These are phyloP conservation scores for Drosophila repleta DNA, from an alignment of 1,140 invertebrate genomes.

Conservation along the genomic window DNA sequence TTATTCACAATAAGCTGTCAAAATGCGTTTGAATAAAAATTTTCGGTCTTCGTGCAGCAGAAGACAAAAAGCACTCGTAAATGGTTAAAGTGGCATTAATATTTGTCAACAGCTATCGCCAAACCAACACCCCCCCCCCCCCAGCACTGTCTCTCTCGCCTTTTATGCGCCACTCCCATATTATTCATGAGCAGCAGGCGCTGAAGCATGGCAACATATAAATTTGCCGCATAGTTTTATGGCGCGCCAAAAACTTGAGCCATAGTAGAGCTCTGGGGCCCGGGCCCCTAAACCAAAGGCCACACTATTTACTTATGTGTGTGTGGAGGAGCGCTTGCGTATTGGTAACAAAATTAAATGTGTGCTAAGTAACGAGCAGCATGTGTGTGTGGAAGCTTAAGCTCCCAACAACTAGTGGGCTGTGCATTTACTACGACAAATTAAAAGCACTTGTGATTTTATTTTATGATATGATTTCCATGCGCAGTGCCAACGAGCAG, in stretches of 20 bases:
- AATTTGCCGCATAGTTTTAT: conserved; percentile 80
- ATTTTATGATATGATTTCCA: conserved; percentile 73
- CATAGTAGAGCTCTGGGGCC: conserved; percentile 10
- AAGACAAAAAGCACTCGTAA: conserved; percentile 1
- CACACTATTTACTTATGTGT: conserved; percentile 30
- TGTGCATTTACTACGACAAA: conserved; percentile 68
- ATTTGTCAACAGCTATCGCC: conserved; percentile 3
- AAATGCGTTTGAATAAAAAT: conserved; percentile 7
- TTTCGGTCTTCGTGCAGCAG: neutral
- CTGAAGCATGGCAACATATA: conserved; percentile 65
- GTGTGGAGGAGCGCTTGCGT: conserved; percentile 24
- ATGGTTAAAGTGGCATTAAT: conserved; percentile 26
- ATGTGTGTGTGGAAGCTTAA: conserved; percentile 9
- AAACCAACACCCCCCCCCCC: neutral
- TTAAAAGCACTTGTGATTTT: conserved; percentile 79
- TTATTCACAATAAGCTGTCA: conserved; percentile 5
- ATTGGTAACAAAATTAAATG: conserved; percentile 80
- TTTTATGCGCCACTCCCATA: conserved; percentile 17
- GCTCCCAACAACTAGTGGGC: conserved; percentile 22
- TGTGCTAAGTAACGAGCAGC: conserved; percentile 73
- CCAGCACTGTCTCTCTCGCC: neutral
- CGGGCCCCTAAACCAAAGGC: conserved; percentile 8
- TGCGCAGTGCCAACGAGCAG: conserved; percentile 20
- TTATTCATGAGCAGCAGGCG: conserved; percentile 40
- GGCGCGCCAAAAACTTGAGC: conserved; percentile 58